These are phyloP conservation scores for Drosophila lowei DNA, from an alignment of 1,140 invertebrate species.

Conservation along the genomic window DNA sequence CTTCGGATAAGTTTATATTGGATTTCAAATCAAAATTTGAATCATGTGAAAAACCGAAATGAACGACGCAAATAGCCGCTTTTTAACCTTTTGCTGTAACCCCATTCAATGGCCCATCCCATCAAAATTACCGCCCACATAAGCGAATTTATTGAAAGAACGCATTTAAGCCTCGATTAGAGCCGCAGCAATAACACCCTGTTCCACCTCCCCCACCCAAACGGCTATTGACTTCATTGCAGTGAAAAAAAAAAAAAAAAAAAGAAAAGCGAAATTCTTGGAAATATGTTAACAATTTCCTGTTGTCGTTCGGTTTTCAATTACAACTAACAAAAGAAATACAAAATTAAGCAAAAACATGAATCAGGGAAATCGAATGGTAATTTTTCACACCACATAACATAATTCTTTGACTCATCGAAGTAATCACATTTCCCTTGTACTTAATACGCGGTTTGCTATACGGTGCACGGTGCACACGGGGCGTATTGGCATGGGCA, in stretches of 20 bases:
- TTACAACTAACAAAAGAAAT: slow-evolving; percentile 37
- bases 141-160: slow-evolving; percentile 23
- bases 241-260: slow-evolving; percentile 14
- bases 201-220: not conserved
- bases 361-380: slow-evolving; percentile 44
- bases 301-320: slow-evolving; percentile 65
- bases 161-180: slow-evolving; percentile 42
- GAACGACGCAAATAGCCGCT: too few relatives aligned
- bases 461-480: too few relatives aligned
- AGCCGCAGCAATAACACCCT: not conserved
- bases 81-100: slow-evolving; percentile 10
- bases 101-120: too few relatives aligned
- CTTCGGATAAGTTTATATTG: too few relatives aligned
- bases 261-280: slow-evolving; percentile 42
- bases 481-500: slow-evolving; percentile 16
- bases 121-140: slow-evolving; percentile 1
- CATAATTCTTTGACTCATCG: slow-evolving; percentile 62
- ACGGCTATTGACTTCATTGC: slow-evolving; percentile 63
- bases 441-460: too few relatives aligned
- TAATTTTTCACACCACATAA: slow-evolving; percentile 70
- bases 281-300: slow-evolving; percentile 73
- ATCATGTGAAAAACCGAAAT: too few relatives aligned
- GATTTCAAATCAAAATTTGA: too few relatives aligned
- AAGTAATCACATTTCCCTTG: too few relatives aligned
- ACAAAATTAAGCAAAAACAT: slow-evolving; percentile 28